These are phyloP conservation scores for Brachyptera putata DNA, from an alignment of 2,888 invertebrate genomes.

Conservation along the genomic window DNA sequence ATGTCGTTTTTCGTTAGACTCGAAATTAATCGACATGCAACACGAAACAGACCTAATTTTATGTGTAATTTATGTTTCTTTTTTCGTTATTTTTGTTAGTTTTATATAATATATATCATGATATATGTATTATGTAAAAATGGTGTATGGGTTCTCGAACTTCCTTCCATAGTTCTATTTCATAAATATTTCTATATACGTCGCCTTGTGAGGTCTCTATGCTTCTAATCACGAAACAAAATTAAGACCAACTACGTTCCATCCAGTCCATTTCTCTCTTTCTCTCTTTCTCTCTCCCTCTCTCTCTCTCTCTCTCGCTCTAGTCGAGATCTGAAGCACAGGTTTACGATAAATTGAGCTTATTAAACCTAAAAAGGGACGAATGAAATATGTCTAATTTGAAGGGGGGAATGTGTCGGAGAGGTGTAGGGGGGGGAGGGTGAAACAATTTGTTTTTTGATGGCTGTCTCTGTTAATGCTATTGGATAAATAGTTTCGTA, in stretches of 20 bases:
- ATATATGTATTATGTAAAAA: not conserved
- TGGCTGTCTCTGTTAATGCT: not conserved
- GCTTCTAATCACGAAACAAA: not conserved
- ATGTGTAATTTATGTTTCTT: not conserved
- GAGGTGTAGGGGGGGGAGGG: not conserved
- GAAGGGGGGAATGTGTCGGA: not conserved
- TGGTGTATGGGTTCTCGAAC: not conserved
- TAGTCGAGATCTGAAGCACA: not conserved
- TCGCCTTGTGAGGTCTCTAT: not conserved
- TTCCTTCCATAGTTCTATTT: not conserved
- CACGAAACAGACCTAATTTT: not conserved
- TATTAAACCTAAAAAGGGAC: not conserved
- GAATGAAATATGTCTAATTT: constrained; percentile 2
- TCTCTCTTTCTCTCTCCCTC: too few species aligned
- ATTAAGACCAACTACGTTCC: not conserved
- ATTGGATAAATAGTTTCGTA: constrained; percentile 3
- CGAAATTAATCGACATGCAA: not conserved
- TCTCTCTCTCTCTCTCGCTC: too few species aligned
- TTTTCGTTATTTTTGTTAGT: not conserved
- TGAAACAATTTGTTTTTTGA: not conserved
- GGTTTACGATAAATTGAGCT: constrained; percentile 15
- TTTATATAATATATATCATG: not conserved
- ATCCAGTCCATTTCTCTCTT: not conserved
- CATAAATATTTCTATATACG: too few species aligned
- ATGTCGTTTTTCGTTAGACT: not conserved